Percentiles rank a stretch among this genome's conserved stretches.
Evolutionary conservation across 1,140 invertebrate genomes (phyloP).

Genomic region (Papilio aristodemus): DNA sequence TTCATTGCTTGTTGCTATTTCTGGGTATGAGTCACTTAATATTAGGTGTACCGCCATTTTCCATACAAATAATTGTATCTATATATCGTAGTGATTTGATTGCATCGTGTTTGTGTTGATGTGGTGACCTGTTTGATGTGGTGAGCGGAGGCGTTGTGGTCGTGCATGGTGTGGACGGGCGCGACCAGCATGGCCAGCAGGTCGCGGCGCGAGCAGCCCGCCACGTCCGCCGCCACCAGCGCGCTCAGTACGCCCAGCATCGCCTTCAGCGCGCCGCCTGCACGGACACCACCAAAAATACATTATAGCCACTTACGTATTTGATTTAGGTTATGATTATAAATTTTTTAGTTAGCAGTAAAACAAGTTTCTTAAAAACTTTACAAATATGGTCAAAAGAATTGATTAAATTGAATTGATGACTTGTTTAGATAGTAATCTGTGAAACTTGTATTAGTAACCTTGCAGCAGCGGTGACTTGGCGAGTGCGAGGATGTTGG

Average conservation of each 20-base stretch:
- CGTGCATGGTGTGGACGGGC: slow-evolving; percentile 76
- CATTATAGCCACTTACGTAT: background rate
- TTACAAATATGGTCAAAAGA: too few relatives aligned
- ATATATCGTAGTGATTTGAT: too few relatives aligned
- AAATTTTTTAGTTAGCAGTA: too few relatives aligned
- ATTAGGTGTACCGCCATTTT: too few relatives aligned
- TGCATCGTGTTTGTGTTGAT: background rate
- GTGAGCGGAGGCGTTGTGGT: slow-evolving; percentile 69
- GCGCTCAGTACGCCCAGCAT: slow-evolving; percentile 96
- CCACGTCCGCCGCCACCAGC: slow-evolving; percentile 89
- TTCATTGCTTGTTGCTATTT: too few relatives aligned
- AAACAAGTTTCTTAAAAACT: too few relatives aligned
- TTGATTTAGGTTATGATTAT: too few relatives aligned
- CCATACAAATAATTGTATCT: too few relatives aligned
- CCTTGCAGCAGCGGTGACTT: slow-evolving; percentile 94
- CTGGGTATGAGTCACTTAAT: too few relatives aligned
- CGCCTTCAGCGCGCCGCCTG: slow-evolving; percentile 91
- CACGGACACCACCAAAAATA: background rate
- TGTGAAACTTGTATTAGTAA: too few relatives aligned
- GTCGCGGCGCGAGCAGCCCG: slow-evolving; percentile 89
- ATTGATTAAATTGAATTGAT: too few relatives aligned
- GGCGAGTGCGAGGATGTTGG: slow-evolving; percentile 92
- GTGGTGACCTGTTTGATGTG: slow-evolving; percentile 74
- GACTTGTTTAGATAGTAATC: too few relatives aligned
- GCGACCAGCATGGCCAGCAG: slow-evolving; percentile 87